Evolutionary conservation across 2,888 invertebrate species (phyloP).

Genomic region (Yponomeuta cagnagella): DNA sequence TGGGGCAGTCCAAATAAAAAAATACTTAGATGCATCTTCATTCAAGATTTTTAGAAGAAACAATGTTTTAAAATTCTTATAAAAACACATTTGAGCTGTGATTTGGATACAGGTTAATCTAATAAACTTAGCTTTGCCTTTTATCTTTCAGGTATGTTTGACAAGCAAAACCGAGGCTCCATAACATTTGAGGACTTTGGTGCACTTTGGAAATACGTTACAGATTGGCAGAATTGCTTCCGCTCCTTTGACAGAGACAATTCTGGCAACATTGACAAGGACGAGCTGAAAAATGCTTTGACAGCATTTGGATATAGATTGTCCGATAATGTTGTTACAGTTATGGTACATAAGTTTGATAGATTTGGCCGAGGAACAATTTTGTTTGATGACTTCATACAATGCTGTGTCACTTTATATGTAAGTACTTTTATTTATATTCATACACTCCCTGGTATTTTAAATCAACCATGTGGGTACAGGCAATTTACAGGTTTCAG

Average conservation of each 20-base stretch:
- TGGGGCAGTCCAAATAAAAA: too few relatives aligned
- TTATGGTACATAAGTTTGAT: conserved; percentile 94
- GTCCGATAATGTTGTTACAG: conserved; percentile 86
- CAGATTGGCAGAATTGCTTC: conserved; percentile 98
- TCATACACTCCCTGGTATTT: too few relatives aligned
- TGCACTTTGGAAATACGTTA: conserved; percentile 97
- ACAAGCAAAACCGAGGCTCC: conserved; percentile 89
- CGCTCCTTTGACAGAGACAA: conserved; percentile 94
- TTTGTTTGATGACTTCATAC: conserved; percentile 98
- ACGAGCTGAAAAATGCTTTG: conserved; percentile 93
- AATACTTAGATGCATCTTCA: too few relatives aligned
- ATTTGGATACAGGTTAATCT: neutral
- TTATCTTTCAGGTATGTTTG: conserved; percentile 88
- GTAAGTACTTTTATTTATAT: conserved; percentile 76
- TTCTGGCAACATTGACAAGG: conserved; percentile 92
- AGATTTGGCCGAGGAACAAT: conserved; percentile 92
- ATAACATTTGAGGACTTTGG: conserved; percentile 97
- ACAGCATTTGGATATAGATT: conserved; percentile 92
- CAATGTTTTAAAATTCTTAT: too few relatives aligned
- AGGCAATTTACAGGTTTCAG: too few relatives aligned
- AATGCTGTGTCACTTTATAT: conserved; percentile 94
- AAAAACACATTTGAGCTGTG: too few relatives aligned
- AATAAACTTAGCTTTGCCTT: neutral
- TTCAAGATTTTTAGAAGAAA: too few relatives aligned
- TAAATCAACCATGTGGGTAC: too few relatives aligned